Conservation (phyloP, 2,113 vertebrate genomes). For the Dicaeum eximium region DNA sequence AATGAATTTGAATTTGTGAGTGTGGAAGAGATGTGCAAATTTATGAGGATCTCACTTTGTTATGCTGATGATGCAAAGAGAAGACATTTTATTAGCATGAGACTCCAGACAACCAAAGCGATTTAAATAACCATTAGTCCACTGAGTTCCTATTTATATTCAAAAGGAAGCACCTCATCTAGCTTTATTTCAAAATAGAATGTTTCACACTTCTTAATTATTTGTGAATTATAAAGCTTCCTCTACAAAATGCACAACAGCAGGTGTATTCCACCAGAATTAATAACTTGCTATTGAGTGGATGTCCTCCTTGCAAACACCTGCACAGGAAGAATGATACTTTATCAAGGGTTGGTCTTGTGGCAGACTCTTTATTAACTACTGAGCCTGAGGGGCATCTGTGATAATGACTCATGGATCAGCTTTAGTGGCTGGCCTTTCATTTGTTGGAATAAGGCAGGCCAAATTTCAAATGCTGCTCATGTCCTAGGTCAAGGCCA, state of each 20-base stretch:
- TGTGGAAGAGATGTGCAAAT: background rate
- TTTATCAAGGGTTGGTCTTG: background rate
- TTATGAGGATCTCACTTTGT: background rate
- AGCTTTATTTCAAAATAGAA: background rate
- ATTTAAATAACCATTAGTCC: background rate
- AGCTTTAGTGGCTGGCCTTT: background rate
- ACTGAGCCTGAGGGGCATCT: background rate
- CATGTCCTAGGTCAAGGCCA: fast-evolving
- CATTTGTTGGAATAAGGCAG: background rate
- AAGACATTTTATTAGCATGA: background rate
- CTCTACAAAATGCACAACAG: background rate
- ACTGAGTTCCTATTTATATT: background rate
- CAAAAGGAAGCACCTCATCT: background rate
- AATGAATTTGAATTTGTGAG: background rate
- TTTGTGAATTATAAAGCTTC: background rate
- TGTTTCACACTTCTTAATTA: background rate
- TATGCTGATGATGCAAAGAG: background rate
- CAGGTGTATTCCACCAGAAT: background rate
- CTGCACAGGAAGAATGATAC: background rate
- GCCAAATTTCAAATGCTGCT: background rate
- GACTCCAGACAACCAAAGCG: background rate
- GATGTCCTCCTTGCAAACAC: background rate
- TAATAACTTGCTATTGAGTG: background rate
- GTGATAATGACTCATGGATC: background rate
- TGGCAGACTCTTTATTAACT: background rate